Evolutionary conservation across 2,888 invertebrate species (phyloP).

Genomic region (Agrilus mali): DNA sequence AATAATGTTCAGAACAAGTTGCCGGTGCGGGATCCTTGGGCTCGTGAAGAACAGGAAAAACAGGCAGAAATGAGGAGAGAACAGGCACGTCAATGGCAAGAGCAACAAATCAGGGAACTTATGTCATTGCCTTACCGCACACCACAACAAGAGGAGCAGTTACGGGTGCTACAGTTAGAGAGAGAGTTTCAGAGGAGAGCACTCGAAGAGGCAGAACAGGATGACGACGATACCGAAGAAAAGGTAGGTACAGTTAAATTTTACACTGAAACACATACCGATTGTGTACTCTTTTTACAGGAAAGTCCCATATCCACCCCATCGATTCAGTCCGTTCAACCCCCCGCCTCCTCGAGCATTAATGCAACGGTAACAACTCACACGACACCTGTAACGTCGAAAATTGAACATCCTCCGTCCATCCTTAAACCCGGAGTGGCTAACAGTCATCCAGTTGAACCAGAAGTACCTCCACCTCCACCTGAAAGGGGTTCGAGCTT

Average conservation of each 20-base stretch:
- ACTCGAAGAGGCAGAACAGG: constrained; percentile 59
- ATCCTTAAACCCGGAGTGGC: constrained; percentile 33
- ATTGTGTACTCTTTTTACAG: constrained; percentile 15
- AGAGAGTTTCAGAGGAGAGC: constrained; percentile 88
- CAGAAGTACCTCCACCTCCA: constrained; percentile 50
- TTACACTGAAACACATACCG: no score
- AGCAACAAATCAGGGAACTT: constrained; percentile 76
- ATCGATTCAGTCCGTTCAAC: constrained; percentile 21
- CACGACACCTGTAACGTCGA: constrained; percentile 26
- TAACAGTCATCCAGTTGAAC: constrained; percentile 18
- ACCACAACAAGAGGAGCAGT: constrained; percentile 74
- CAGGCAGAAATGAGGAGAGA: constrained; percentile 60
- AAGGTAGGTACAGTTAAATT: constrained; percentile 31
- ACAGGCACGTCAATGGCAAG: constrained; percentile 67
- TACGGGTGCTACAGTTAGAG: constrained; percentile 81
- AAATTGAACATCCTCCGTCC: constrained; percentile 28
- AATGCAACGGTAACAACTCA: constrained; percentile 26
- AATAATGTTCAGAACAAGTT: constrained; percentile 44
- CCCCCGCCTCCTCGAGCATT: constrained; percentile 30
- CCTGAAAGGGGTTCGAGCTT: constrained; percentile 85
- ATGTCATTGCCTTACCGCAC: constrained; percentile 55
- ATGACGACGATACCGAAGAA: constrained; percentile 57
- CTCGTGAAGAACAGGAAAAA: constrained; percentile 78
- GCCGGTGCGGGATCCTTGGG: constrained; percentile 71
- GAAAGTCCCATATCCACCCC: constrained; percentile 28